Evolutionary conservation across 2,888 invertebrate species (phyloP), one percentile per base, ranked within the genome.

Genomic region (Cephus sareptanus): DNA sequence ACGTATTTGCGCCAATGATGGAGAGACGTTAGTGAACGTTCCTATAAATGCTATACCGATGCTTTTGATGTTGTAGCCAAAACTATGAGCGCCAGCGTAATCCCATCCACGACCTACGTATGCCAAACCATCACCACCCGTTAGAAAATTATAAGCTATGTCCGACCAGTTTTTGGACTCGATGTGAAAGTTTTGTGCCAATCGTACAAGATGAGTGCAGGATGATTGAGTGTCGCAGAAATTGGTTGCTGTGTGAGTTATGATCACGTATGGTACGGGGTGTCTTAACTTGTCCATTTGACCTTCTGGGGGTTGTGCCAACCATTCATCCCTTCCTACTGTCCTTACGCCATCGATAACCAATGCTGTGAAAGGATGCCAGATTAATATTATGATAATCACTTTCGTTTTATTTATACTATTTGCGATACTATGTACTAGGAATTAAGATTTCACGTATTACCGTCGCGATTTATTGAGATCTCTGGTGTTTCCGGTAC

Each of bases 91-190:
- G 0, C 96, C 97, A 73, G 94, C 92, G 79, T 91, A 90, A 82
- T 95, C 94, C 97, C 97, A 97, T 1, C 96, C 95, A 6, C 96
- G 94, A 0, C 95, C 96, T 82, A 93, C 94, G 88, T 96, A 96
- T 0, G 94, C 95, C 12, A 94, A 93, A 0, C 96, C 96, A 87
- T 96, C 96, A 6, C 96, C 96, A 0, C 96, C 97, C 3, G 97
- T 94, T 3, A 97, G 91, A 84, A 96, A 97, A 88, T 96, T 97
- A 79, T 15, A 89, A 1, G 69, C 75, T 34, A 78, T 78, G 40
- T 75, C 75, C 1, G n/a, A 15, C 74, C 68, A 75, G 1, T 75
- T 70, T 2, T 69, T 71, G 4, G 11, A 31, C 13, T 37, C 68
- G 30, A 75, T 56, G 68, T 78, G 78, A 31, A 31, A 30, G 2